Evolutionary conservation across 2,113 vertebrate genomes (phyloP).

Genomic region (Engystomops pustulosus): DNA sequence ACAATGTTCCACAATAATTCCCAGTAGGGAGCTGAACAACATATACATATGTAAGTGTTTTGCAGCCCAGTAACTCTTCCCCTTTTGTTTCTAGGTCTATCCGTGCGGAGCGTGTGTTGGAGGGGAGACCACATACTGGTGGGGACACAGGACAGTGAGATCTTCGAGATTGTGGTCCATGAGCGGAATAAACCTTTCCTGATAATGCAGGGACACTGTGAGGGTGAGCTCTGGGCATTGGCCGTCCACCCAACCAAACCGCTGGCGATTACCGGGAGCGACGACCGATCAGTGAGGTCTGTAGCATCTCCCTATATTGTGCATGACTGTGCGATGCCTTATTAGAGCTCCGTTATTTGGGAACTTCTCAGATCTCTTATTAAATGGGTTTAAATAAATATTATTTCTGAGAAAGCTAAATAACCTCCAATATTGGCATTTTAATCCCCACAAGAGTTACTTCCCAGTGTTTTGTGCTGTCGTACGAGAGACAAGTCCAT

Average conservation of each 20-base stretch:
- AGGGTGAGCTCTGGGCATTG: slow-evolving; percentile 98
- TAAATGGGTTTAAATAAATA: too few species aligned
- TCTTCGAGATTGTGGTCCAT: slow-evolving; percentile 98
- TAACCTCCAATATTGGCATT: too few species aligned
- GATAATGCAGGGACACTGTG: slow-evolving; percentile 98
- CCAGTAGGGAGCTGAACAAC: too few species aligned
- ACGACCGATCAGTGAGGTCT: slow-evolving; percentile 96
- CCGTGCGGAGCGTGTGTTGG: slow-evolving; percentile 98
- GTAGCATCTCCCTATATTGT: background rate
- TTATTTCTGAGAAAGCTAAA: too few species aligned
- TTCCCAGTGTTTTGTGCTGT: too few species aligned
- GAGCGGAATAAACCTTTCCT: slow-evolving; percentile 98
- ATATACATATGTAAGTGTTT: too few species aligned
- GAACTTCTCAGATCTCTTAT: too few species aligned
- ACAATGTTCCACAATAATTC: too few species aligned
- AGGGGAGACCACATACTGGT: slow-evolving; percentile 95
- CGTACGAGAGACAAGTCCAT: too few species aligned
- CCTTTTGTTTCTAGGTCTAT: slow-evolving; percentile 81
- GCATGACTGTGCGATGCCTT: too few species aligned
- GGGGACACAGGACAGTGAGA: slow-evolving; percentile 97
- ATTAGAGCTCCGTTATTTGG: background rate
- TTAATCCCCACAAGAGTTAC: too few species aligned
- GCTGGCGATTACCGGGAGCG: slow-evolving; percentile 95
- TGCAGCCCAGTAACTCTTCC: background rate
- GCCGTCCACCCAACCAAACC: slow-evolving; percentile 96